A percentile compares a stretch with the other conserved stretches of the same genome.
Conservation (phyloP, 2,888 invertebrate genomes). For the Lordiphosa fenestrarum region DNA sequence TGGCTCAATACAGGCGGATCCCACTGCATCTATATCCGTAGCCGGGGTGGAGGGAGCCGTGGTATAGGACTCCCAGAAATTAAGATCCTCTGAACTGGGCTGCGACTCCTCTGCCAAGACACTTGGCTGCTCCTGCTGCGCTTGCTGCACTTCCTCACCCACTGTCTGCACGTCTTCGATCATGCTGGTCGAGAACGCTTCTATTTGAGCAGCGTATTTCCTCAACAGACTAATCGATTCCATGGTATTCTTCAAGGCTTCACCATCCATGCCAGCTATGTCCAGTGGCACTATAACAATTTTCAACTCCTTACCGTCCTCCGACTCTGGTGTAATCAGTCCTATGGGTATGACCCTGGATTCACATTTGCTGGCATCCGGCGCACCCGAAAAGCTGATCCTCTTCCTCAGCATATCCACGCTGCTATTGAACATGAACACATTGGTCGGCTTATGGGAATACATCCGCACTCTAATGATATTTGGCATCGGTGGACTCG, state of each 20-base stretch:
- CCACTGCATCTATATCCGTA: conserved; percentile 37
- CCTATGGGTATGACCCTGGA: conserved; percentile 45
- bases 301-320: conserved; percentile 42
- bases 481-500: conserved; percentile 10
- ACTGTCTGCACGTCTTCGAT: conserved; percentile 37
- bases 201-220: conserved; percentile 57
- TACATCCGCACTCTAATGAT: conserved; percentile 43
- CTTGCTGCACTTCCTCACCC: not conserved
- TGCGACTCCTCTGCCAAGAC: too few species aligned
- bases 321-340: conserved; percentile 42
- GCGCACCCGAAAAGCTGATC: conserved; percentile 50
- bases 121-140: not conserved
- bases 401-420: conserved; percentile 54
- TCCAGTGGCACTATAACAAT: conserved; percentile 70
- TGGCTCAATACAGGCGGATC: not conserved
- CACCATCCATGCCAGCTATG: conserved; percentile 49
- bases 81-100: conserved; percentile 1
- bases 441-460: conserved; percentile 36
- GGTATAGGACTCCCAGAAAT: conserved; percentile 26
- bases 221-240: conserved; percentile 58
- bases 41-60: conserved; percentile 6
- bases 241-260: conserved; percentile 52
- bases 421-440: conserved; percentile 36
- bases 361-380: conserved; percentile 14
- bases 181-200: conserved; percentile 59